These are phyloP conservation scores for Ephestia elutella DNA, from an alignment of 1,140 invertebrate species.

Conservation along the genomic window DNA sequence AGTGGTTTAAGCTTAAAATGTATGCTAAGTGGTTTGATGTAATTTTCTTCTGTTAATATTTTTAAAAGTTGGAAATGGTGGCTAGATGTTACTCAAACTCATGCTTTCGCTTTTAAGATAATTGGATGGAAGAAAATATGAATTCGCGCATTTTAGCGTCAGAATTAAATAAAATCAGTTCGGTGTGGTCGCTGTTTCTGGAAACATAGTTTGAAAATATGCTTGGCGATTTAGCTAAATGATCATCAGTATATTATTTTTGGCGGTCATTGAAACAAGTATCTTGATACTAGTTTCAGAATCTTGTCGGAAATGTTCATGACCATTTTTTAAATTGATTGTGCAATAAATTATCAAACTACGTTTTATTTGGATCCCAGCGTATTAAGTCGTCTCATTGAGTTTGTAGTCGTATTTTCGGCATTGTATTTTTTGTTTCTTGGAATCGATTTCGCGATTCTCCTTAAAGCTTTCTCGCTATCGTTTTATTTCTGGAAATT, in stretches of 20 bases:
- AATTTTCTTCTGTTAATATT: slow-evolving; percentile 7
- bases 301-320: neutral
- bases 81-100: slow-evolving; percentile 9
- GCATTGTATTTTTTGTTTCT: slow-evolving; percentile 19
- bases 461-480: slow-evolving; percentile 27
- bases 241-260: no score
- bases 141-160: neutral
- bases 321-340: neutral
- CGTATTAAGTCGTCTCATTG: neutral
- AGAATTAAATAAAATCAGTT: neutral
- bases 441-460: slow-evolving; percentile 64
- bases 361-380: neutral
- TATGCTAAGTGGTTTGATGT: slow-evolving; percentile 4
- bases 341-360: neutral
- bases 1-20: slow-evolving; percentile 21
- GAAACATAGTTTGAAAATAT: neutral
- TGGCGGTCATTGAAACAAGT: no score
- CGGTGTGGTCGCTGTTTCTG: neutral
- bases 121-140: neutral
- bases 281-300: neutral
- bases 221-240: neutral
- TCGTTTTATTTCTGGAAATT: slow-evolving; percentile 16
- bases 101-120: slow-evolving; percentile 20
- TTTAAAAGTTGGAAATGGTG: slow-evolving; percentile 19
- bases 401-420: slow-evolving; percentile 7